Conservation (phyloP, 2,113 vertebrate species). For the Cryptomyrus ogoouensis region DNA sequence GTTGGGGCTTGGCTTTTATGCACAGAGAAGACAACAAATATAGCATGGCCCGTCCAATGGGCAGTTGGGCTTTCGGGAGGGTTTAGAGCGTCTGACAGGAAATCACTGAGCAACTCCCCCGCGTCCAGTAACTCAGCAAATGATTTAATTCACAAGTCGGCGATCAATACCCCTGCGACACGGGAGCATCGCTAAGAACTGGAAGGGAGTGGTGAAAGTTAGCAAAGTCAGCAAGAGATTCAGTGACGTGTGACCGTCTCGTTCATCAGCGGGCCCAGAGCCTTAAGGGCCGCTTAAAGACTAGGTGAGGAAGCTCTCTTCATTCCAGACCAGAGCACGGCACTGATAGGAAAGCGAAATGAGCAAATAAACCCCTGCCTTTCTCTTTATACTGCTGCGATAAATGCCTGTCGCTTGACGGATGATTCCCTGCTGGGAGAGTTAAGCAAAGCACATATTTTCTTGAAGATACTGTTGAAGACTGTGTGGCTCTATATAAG, state of each 20-base stretch:
- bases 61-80: neutral
- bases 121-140: neutral
- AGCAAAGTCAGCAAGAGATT: constrained; percentile 28
- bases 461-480: neutral
- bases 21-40: neutral
- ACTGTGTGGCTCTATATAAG: neutral
- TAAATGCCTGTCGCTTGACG: neutral
- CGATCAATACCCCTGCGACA: constrained; percentile 17
- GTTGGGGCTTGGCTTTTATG: constrained; percentile 8
- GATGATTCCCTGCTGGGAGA: neutral
- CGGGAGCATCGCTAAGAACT: constrained; percentile 19
- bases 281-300: constrained; percentile 1
- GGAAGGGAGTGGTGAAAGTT: constrained; percentile 11
- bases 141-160: constrained; percentile 17
- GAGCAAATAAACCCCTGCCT: neutral
- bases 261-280: constrained; percentile 22
- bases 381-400: neutral
- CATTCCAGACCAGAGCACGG: neutral
- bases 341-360: neutral
- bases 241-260: constrained; percentile 21
- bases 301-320: constrained; percentile 9
- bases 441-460: neutral
- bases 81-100: constrained; percentile 1
- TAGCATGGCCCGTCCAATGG: neutral
- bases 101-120: constrained; percentile 18